Conservation (phyloP, 2,797 vertebrate species). For the Malacoraja senta region DNA sequence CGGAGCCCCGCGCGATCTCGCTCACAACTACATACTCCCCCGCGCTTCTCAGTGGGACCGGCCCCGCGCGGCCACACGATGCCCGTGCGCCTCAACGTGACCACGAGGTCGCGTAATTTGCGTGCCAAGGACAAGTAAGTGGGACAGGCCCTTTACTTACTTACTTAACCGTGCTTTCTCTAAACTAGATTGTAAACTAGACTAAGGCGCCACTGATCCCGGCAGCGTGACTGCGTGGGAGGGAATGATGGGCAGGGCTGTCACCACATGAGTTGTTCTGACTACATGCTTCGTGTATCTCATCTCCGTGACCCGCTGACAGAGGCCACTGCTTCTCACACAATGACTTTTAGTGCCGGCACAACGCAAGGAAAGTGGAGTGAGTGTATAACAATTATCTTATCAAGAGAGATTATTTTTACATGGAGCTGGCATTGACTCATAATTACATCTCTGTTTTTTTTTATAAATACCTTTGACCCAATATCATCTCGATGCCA, state of each 20-base stretch:
- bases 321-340: slow-evolving; percentile 7
- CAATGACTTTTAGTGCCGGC: not conserved
- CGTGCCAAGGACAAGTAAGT: no score
- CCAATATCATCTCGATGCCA: not conserved
- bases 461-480: slow-evolving; percentile 18
- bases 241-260: not conserved
- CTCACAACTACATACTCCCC: no score
- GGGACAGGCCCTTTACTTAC: no score
- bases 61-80: no score
- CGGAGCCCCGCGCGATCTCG: no score
- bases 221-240: not conserved
- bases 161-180: no score
- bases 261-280: slow-evolving; percentile 3
- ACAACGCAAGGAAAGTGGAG: not conserved
- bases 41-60: no score
- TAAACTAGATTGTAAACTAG: no score
- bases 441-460: slow-evolving; percentile 25
- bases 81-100: no score
- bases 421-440: not conserved
- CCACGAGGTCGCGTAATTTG: no score
- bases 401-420: slow-evolving; percentile 27
- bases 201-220: not conserved
- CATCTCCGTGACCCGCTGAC: not conserved
- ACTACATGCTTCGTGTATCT: not conserved
- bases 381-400: slow-evolving; percentile 23